These are phyloP conservation scores for Chelmon rostratus DNA, from an alignment of 2,797 vertebrate species.

Conservation along the genomic window DNA sequence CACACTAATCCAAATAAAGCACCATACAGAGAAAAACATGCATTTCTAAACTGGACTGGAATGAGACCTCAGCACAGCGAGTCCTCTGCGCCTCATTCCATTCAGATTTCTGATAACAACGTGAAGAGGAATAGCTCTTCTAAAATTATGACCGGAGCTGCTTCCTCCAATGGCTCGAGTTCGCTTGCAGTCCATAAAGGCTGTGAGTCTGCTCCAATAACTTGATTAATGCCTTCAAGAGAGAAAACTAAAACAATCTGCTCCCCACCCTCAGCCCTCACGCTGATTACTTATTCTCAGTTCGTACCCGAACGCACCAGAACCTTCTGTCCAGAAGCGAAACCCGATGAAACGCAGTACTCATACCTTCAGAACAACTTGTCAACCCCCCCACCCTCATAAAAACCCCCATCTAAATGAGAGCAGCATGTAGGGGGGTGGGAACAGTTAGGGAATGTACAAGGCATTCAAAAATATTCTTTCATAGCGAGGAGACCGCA, in stretches of 20 bases:
- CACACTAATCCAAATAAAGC: background rate
- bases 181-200: background rate
- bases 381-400: slow-evolving; percentile 46
- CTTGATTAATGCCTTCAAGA: background rate
- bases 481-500: slow-evolving; percentile 79
- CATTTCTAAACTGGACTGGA: too few species aligned
- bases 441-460: slow-evolving; percentile 69
- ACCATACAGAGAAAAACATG: background rate
- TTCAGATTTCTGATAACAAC: background rate
- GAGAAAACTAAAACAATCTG: background rate
- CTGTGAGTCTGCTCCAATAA: slow-evolving; percentile 9
- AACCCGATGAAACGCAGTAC: slow-evolving; percentile 42
- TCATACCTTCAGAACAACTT: slow-evolving; percentile 49
- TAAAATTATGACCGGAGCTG: background rate
- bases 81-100: background rate
- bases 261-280: slow-evolving; percentile 28
- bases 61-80: too few species aligned
- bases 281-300: slow-evolving; percentile 30
- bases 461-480: slow-evolving; percentile 78
- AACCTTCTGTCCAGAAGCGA: slow-evolving; percentile 48
- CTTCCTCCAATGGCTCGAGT: background rate
- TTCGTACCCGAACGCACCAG: slow-evolving; percentile 36
- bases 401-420: slow-evolving; percentile 62
- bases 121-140: too few species aligned
- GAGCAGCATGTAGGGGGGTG: slow-evolving; percentile 67